phyloP scores from a whole-genome alignment of 35 echinoderm and acorn worm genomes.

The Holothuria glaberrima region DNA sequence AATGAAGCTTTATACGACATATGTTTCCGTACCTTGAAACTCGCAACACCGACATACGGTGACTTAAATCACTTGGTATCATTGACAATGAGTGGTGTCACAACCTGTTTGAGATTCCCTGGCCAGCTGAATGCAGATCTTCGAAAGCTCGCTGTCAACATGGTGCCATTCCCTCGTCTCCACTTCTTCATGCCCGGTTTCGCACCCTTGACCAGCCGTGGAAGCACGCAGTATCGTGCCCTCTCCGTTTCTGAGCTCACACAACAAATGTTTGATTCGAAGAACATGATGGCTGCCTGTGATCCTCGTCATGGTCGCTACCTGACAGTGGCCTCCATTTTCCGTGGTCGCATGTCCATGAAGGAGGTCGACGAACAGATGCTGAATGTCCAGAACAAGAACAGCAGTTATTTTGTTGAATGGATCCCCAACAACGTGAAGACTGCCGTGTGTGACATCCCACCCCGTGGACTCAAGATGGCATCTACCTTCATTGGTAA shows the following conservation, averaged over 20 bases:
- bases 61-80: slow-evolving; percentile 99
- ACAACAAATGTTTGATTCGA: slow-evolving; percentile 99
- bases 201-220: slow-evolving; percentile 85
- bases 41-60: slow-evolving; percentile 98
- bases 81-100: slow-evolving; percentile 98
- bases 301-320: slow-evolving; percentile 98
- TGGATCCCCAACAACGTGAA: slow-evolving; percentile 99
- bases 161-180: slow-evolving; percentile 94
- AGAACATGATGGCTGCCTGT: slow-evolving; percentile 99
- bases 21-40: slow-evolving; percentile 96
- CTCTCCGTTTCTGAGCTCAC: slow-evolving; percentile 94
- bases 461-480: slow-evolving; percentile 96
- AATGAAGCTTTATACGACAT: slow-evolving; percentile 99
- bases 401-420: slow-evolving; percentile 99
- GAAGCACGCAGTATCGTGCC: slow-evolving; percentile 84
- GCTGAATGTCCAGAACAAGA: slow-evolving; percentile 97
- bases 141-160: slow-evolving; percentile 92
- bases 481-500: slow-evolving; percentile 97
- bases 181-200: slow-evolving; percentile 98
- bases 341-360: slow-evolving; percentile 98
- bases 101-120: slow-evolving; percentile 95
- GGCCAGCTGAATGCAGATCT: slow-evolving; percentile 97
- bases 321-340: slow-evolving; percentile 95
- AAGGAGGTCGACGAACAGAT: slow-evolving; percentile 99
- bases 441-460: slow-evolving; percentile 97